These are phyloP conservation scores for Harpalus rubripes DNA, from an alignment of 2,888 invertebrate species.

Conservation along the genomic window DNA sequence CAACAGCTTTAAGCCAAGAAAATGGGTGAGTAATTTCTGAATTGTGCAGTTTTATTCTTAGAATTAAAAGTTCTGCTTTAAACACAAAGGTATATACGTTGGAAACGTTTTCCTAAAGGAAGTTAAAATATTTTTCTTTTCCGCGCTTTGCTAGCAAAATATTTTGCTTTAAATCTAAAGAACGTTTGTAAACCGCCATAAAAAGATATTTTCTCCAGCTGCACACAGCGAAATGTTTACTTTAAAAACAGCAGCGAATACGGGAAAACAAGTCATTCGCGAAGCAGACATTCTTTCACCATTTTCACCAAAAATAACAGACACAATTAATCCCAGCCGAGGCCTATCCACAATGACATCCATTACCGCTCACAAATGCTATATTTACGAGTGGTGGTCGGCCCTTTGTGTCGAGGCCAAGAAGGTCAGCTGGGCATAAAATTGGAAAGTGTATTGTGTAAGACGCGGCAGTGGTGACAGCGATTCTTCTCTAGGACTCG, in stretches of 20 bases:
- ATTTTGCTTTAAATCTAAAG: constrained; percentile 61
- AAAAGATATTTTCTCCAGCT: constrained; percentile 61
- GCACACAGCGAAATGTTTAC: constrained; percentile 61
- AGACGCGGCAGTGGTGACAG: constrained; percentile 60
- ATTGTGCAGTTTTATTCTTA: constrained; percentile 21
- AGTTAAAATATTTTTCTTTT: constrained; percentile 59
- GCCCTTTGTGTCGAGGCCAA: constrained; percentile 68
- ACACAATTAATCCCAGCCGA: constrained; percentile 58
- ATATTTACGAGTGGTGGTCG: constrained; percentile 60
- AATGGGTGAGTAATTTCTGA: constrained; percentile 16
- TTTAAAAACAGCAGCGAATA: constrained; percentile 61
- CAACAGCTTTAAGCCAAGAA: constrained; percentile 20
- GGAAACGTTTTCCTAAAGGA: constrained; percentile 39
- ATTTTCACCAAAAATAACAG: constrained; percentile 63
- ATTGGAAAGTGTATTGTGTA: constrained; percentile 70
- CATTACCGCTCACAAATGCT: constrained; percentile 62
- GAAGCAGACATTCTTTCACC: constrained; percentile 42
- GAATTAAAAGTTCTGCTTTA: constrained; percentile 49
- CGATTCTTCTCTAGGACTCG: constrained; percentile 41
- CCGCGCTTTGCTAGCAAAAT: constrained; percentile 54
- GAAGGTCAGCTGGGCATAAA: constrained; percentile 72
- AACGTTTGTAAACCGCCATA: constrained; percentile 57
- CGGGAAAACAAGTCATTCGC: constrained; percentile 55
- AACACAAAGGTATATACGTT: constrained; percentile 5
- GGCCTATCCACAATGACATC: constrained; percentile 56